Evolutionary conservation across 1,140 invertebrate genomes (phyloP).

Genomic region (Trichonephila clavata): DNA sequence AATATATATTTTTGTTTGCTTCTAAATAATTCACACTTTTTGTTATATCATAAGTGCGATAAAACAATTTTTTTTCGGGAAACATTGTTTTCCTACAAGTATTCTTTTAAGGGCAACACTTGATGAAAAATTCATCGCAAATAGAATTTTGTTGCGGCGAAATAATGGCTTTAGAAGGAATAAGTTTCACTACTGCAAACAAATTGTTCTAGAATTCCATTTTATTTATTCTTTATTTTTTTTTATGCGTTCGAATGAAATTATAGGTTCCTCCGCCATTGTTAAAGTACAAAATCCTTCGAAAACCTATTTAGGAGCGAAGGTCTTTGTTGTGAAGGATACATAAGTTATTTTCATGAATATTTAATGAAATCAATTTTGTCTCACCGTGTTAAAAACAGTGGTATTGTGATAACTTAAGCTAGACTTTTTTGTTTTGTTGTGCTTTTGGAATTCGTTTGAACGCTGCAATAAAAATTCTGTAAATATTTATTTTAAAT

Average conservation of each 20-base stretch:
- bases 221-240: background rate
- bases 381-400: background rate
- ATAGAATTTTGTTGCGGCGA: background rate
- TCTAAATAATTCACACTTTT: background rate
- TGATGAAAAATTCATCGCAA: background rate
- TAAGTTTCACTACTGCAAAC: background rate
- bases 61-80: background rate
- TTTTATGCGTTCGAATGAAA: background rate
- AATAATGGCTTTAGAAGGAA: background rate
- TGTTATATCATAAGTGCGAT: background rate
- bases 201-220: background rate
- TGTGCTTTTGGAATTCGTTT: background rate
- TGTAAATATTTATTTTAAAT: background rate
- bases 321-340: background rate
- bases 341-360: background rate
- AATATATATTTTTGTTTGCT: background rate
- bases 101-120: background rate
- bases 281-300: background rate
- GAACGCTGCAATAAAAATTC: background rate
- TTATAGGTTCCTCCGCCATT: background rate
- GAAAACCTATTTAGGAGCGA: background rate
- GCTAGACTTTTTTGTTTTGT: background rate
- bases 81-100: background rate
- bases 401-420: background rate
- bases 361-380: conserved; percentile 35